Base-by-base conservation (phyloP, 2,797 vertebrate genomes). In the Halcyon smyrnensis region DNA sequence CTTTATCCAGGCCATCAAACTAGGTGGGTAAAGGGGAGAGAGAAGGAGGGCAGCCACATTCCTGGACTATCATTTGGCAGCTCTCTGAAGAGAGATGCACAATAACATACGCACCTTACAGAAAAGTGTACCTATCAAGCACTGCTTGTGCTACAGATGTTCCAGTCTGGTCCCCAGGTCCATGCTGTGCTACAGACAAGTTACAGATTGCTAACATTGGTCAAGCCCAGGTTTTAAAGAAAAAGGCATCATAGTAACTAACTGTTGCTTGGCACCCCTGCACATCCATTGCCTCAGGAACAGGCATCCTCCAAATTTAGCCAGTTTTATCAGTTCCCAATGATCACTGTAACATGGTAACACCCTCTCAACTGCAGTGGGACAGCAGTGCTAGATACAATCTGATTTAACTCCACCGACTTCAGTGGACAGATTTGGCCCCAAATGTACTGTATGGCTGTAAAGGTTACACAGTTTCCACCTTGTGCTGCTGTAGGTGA, bases 161-260 rank as follows among this genome's bases (percentile, higher is more conserved):
- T 62, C 45, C n/a, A 8, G 2, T 36, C 64, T 37, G 60, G 45
- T 77, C 45, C 41, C n/a, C 73, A 50, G 64, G 37, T 21, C 48
- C 0, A 0, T 50, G 74, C 41, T 84, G 45, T 88, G 75, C 51
- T 87, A 87, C 50, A 84, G 73, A 37, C 28, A 39, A 63, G 21
- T 21, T 2, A 79, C 50, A 77, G 53, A 36, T n/a, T 32, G 54
- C 13, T n/a, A 56, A n/a, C 54, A 56, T 19, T 20, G 54, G 32
- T 56, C 18, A n/a, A 56, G 54, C 54, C 54, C 18, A 19, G 54
- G 54, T 56, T 56, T 20, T 56, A 56, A 67, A 89, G 57, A 67
- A 95, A 95, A 95, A 95, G 84, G 88, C 85, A 92, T 88, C 63
- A 53, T 5, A 64, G 32, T 77, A 90, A 50, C 45, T 36, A 45